A percentile compares a stretch with the other conserved stretches of the same genome.
These are phyloP conservation scores for Lucilia sericata DNA, from an alignment of 1,140 invertebrate genomes.

Conservation along the genomic window DNA sequence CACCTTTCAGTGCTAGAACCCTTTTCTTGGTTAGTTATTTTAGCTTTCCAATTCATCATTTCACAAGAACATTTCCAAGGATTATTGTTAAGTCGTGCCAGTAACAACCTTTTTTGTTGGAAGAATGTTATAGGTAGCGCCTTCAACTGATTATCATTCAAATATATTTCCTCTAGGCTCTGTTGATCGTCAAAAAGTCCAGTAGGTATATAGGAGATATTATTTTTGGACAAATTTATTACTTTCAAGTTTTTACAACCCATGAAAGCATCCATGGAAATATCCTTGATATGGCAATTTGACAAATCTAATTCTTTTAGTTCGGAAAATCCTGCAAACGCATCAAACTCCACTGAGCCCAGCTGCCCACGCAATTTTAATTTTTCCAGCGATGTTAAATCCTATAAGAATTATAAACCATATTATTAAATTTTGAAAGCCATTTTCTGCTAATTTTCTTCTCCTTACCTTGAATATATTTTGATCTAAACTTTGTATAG, in stretches of 20 bases:
- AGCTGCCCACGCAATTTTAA: constrained; percentile 70
- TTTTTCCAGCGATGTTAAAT: constrained; percentile 54
- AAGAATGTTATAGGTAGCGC: constrained; percentile 73
- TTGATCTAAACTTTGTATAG: constrained; percentile 71
- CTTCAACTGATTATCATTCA: constrained; percentile 74
- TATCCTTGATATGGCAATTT: constrained; percentile 72
- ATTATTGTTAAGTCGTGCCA: constrained; percentile 72
- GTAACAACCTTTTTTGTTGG: constrained; percentile 69
- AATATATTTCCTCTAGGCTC: constrained; percentile 72
- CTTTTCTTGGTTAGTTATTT: constrained; percentile 68
- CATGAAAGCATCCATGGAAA: constrained; percentile 79
- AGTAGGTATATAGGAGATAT: constrained; percentile 72
- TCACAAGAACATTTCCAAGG: constrained; percentile 79
- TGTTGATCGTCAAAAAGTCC: constrained; percentile 75
- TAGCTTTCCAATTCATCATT: constrained; percentile 75
- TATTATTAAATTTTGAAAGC: not conserved
- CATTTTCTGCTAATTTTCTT: not conserved
- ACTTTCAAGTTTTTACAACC: constrained; percentile 72
- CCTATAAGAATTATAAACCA: constrained; percentile 55
- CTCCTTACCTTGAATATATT: constrained; percentile 69
- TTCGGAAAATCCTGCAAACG: constrained; percentile 73
- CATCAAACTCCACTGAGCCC: constrained; percentile 74
- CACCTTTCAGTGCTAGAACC: constrained; percentile 61
- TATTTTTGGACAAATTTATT: constrained; percentile 76
- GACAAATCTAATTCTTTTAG: constrained; percentile 73